Percentiles rank a stretch among this genome's conserved stretches.
phyloP scores from a whole-genome alignment of 1,140 invertebrate species.

The Matsumurasca onukii region DNA sequence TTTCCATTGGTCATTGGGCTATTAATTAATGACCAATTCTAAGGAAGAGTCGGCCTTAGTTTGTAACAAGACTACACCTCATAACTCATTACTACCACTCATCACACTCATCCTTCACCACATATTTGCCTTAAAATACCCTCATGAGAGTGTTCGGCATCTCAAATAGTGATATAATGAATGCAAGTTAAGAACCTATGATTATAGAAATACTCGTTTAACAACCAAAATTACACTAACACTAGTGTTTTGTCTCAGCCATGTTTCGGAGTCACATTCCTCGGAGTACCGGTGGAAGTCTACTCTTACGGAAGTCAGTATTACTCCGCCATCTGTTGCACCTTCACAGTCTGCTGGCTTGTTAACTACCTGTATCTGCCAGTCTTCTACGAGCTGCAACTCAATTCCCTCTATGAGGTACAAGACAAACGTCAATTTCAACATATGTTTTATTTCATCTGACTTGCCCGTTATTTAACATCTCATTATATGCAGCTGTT shows the following conservation, averaged over 20 bases:
- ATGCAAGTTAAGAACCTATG: too few species aligned
- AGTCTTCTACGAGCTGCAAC: slow-evolving; percentile 73
- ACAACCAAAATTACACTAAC: too few species aligned
- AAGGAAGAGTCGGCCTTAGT: too few species aligned
- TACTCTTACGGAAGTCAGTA: slow-evolving; percentile 72
- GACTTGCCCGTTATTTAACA: neutral
- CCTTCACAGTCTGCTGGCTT: slow-evolving; percentile 59
- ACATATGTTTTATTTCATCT: neutral
- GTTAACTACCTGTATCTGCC: slow-evolving; percentile 65
- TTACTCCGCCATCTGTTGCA: slow-evolving; percentile 56
- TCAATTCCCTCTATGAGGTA: slow-evolving; percentile 71
- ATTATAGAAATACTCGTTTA: too few species aligned
- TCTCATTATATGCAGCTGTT: neutral
- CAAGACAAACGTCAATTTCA: neutral
- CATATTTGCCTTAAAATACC: too few species aligned
- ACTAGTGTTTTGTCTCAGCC: slow-evolving; percentile 47
- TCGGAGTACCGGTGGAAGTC: slow-evolving; percentile 77
- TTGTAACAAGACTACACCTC: too few species aligned
- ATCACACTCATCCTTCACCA: too few species aligned
- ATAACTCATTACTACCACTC: too few species aligned
- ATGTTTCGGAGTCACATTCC: slow-evolving; percentile 77
- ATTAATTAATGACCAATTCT: too few species aligned
- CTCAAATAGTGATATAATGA: too few species aligned
- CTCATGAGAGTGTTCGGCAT: too few species aligned
- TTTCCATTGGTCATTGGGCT: too few species aligned